Conservation (phyloP, 2,888 invertebrate genomes). For the Hermodice carunculata region DNA sequence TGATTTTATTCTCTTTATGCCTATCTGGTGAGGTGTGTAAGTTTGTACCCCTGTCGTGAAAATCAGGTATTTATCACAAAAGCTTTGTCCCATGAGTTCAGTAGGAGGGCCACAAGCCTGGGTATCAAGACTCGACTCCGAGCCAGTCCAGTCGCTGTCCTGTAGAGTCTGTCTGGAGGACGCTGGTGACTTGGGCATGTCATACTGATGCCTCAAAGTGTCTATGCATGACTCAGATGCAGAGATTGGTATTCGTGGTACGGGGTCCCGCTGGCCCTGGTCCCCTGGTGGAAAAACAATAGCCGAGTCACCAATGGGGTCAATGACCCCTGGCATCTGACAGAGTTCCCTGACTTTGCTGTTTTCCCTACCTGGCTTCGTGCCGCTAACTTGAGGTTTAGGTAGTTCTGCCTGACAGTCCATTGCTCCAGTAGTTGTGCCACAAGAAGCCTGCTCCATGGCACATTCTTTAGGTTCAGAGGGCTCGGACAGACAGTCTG, state of each 20-base stretch:
- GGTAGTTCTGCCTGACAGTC: too few species aligned
- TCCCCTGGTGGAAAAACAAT: too few species aligned
- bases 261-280: too few species aligned
- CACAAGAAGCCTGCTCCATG: too few species aligned
- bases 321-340: background rate
- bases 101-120: background rate
- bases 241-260: too few species aligned
- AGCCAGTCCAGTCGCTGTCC: background rate
- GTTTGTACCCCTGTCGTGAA: conserved; percentile 87
- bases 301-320: background rate
- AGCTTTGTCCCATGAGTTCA: background rate
- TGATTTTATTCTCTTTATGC: conserved; percentile 76
- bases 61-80: conserved; percentile 79
- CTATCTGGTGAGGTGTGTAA: conserved; percentile 88
- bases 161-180: background rate
- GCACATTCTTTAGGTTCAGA: too few species aligned
- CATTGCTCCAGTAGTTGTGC: too few species aligned
- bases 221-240: too few species aligned
- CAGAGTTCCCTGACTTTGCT: background rate
- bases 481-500: too few species aligned
- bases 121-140: background rate
- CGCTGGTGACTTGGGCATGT: background rate
- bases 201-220: background rate
- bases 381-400: too few species aligned
- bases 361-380: background rate